These are phyloP conservation scores for Polypedilum pembai DNA, from an alignment of 1,140 invertebrate species.

Conservation along the genomic window DNA sequence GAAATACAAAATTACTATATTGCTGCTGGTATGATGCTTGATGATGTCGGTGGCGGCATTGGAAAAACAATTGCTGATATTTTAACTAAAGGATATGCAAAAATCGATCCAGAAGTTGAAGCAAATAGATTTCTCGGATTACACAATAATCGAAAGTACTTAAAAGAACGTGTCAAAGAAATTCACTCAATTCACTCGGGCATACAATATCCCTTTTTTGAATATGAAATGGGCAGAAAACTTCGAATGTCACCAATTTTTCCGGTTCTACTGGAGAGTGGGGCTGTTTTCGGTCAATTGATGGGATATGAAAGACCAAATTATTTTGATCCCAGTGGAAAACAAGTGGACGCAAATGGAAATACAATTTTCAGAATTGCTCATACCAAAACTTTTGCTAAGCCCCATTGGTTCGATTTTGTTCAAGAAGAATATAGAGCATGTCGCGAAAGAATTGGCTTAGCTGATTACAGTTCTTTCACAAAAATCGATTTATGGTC, in stretches of 20 bases:
- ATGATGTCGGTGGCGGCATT: conserved; percentile 90
- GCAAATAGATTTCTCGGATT: conserved; percentile 87
- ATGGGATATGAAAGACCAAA: conserved; percentile 97
- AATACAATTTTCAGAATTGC: conserved; percentile 53
- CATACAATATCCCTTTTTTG: conserved; percentile 73
- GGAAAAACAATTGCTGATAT: conserved; percentile 83
- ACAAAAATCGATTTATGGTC: conserved; percentile 92
- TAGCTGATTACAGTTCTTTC: conserved; percentile 97
- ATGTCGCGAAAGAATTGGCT: conserved; percentile 84
- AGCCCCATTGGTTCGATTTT: conserved; percentile 89
- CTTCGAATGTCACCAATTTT: conserved; percentile 94
- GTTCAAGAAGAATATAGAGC: conserved; percentile 87
- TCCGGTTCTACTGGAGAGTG: conserved; percentile 79
- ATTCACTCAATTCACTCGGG: conserved; percentile 85
- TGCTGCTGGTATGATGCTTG: conserved; percentile 91
- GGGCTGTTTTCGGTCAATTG: conserved; percentile 95
- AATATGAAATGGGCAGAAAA: conserved; percentile 83
- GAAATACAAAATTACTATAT: conserved; percentile 94
- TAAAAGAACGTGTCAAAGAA: conserved; percentile 87
- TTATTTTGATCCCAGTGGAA: conserved; percentile 68
- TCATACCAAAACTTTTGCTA: conserved; percentile 70
- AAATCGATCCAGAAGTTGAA: conserved; percentile 85
- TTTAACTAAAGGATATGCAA: conserved; percentile 73
- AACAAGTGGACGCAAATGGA: conserved; percentile 47
- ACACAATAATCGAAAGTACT: conserved; percentile 92